A percentile compares a stretch with the other conserved stretches of the same genome.
Conservation (phyloP, 2,113 vertebrate genomes). For the Strix uralensis region DNA sequence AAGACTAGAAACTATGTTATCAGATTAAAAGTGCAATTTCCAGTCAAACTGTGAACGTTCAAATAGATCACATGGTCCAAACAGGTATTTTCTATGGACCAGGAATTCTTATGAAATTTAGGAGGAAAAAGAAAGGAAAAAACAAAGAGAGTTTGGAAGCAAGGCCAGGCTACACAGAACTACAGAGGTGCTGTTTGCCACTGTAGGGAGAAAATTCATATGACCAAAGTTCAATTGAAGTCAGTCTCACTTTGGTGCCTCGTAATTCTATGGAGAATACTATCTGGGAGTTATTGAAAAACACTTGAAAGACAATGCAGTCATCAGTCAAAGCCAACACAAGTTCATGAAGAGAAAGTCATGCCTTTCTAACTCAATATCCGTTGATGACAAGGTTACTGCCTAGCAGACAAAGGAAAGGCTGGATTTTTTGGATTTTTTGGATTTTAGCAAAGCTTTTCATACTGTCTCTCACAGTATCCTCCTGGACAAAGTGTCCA, state of each 20-base stretch:
- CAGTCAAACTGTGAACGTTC: neutral
- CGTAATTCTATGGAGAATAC: neutral
- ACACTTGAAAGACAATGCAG: neutral
- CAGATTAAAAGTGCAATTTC: neutral
- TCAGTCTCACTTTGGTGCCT: neutral
- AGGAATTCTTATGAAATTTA: neutral
- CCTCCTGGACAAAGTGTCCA: neutral
- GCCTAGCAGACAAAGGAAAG: neutral
- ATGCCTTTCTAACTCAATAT: neutral
- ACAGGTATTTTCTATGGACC: neutral
- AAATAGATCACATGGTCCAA: neutral
- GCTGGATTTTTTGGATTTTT: rapidly evolving
- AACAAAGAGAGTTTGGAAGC: neutral
- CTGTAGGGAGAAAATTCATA: neutral
- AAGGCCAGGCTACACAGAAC: neutral
- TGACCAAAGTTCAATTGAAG: neutral
- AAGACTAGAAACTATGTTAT: neutral
- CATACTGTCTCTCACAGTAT: too few species aligned
- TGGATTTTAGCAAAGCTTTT: neutral
- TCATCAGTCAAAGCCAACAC: neutral
- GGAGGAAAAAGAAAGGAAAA: neutral
- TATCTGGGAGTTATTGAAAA: neutral
- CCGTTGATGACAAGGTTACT: neutral
- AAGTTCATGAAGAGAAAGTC: neutral
- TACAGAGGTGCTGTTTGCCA: neutral